Percentiles rank a stretch among this genome's conserved stretches.
Conservation (phyloP, 2,888 invertebrate genomes). For the Eupithecia subumbrata region DNA sequence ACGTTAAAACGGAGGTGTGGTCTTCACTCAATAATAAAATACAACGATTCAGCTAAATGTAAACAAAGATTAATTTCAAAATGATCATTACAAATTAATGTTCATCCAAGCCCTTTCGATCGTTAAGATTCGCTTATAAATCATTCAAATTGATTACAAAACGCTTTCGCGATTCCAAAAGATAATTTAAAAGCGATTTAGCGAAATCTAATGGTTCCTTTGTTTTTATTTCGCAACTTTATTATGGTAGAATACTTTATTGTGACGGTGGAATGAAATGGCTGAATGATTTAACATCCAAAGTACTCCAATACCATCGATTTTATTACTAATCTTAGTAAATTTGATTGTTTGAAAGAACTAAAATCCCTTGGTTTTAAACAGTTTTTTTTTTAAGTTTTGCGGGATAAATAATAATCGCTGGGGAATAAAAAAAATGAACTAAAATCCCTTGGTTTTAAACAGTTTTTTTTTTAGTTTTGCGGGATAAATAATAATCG, state of each 20-base stretch:
- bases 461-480: too few relatives aligned
- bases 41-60: neutral
- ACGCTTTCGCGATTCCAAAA: conserved; percentile 23
- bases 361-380: too few relatives aligned
- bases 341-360: too few relatives aligned
- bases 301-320: neutral
- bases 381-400: too few relatives aligned
- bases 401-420: too few relatives aligned
- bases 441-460: too few relatives aligned
- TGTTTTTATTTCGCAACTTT: conserved; percentile 23
- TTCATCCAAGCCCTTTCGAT: conserved; percentile 23
- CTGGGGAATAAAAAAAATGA: too few relatives aligned
- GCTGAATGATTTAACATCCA: neutral
- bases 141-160: conserved; percentile 30
- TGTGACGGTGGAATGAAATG: neutral
- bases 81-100: conserved; percentile 29
- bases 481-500: too few relatives aligned
- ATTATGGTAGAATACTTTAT: neutral
- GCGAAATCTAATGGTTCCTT: conserved; percentile 21
- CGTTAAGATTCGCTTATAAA: conserved; percentile 31
- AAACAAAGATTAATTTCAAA: conserved; percentile 19
- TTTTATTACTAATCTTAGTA: neutral
- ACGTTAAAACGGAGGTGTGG: neutral
- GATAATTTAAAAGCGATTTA: conserved; percentile 34
- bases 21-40: neutral